phyloP scores from a whole-genome alignment of 2,888 invertebrate genomes.

The Ramazzottius varieornatus region DNA sequence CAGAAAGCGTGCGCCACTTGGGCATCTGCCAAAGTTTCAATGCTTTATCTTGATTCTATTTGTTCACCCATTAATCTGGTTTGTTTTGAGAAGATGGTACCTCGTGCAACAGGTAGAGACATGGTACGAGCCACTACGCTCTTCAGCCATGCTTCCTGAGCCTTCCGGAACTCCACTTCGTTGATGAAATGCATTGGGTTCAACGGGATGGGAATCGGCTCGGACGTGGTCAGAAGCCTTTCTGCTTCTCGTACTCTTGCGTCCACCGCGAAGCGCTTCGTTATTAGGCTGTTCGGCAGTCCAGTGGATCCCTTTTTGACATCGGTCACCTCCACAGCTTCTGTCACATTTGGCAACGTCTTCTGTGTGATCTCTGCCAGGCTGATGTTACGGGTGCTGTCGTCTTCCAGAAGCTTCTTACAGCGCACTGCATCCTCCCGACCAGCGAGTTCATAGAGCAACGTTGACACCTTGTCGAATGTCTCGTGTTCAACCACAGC shows the following conservation, averaged over 20 bases:
- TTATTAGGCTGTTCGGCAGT: background rate
- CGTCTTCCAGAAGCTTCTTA: background rate
- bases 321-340: background rate
- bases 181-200: background rate
- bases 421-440: background rate
- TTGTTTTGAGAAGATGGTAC: too few relatives aligned
- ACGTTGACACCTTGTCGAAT: background rate
- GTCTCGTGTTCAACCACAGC: background rate
- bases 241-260: background rate
- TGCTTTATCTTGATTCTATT: too few relatives aligned
- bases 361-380: background rate
- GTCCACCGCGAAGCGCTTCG: background rate
- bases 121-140: background rate
- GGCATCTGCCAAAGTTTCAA: too few relatives aligned
- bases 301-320: background rate
- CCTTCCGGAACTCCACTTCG: background rate
- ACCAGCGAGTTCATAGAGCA: background rate
- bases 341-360: background rate
- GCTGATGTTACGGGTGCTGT: background rate
- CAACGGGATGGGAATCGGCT: background rate
- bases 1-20: too few relatives aligned
- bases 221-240: background rate
- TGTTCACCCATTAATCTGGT: too few relatives aligned
- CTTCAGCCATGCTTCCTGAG: background rate
- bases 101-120: background rate